A percentile compares a stretch with the other conserved stretches of the same genome.
Evolutionary conservation across 2,888 invertebrate genomes (phyloP).

Genomic region (Argyresthia albistria): DNA sequence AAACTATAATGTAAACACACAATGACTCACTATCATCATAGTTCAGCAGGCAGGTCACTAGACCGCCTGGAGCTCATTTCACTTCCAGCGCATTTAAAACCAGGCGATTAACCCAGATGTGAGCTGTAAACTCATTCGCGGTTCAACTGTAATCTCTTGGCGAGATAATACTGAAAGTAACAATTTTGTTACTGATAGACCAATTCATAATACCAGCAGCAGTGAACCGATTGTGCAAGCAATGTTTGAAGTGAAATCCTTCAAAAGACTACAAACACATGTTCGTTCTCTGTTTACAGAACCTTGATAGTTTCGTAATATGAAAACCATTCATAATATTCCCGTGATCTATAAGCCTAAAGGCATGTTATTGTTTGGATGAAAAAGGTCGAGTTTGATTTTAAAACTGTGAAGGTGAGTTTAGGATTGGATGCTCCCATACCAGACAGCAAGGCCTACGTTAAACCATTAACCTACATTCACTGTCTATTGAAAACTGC

Average conservation of each 20-base stretch:
- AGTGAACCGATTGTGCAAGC: too few species aligned
- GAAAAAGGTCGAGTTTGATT: constrained; percentile 35
- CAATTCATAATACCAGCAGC: too few species aligned
- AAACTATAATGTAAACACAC: constrained; percentile 24
- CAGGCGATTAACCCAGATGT: constrained; percentile 52
- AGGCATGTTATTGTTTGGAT: constrained; percentile 34
- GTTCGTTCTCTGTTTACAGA: constrained; percentile 10
- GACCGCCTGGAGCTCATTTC: constrained; percentile 23
- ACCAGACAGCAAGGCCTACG: constrained; percentile 24
- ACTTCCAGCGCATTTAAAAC: constrained; percentile 27
- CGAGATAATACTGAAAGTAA: neutral
- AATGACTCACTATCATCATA: constrained; percentile 29
- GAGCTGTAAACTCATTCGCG: constrained; percentile 29
- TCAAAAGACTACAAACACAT: constrained; percentile 11
- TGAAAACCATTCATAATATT: constrained; percentile 32
- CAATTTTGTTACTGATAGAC: constrained; percentile 2
- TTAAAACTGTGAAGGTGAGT: constrained; percentile 45
- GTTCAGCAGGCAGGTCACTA: constrained; percentile 38
- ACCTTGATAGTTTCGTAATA: constrained; percentile 17
- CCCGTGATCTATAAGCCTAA: constrained; percentile 25
- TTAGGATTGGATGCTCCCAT: constrained; percentile 18
- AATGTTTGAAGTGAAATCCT: constrained; percentile 3
- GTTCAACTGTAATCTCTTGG: constrained; percentile 22
- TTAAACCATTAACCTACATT: constrained; percentile 31
- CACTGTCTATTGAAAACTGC: neutral